Base-by-base conservation (phyloP, 2,888 invertebrate genomes). In the Aquatica leii region DNA sequence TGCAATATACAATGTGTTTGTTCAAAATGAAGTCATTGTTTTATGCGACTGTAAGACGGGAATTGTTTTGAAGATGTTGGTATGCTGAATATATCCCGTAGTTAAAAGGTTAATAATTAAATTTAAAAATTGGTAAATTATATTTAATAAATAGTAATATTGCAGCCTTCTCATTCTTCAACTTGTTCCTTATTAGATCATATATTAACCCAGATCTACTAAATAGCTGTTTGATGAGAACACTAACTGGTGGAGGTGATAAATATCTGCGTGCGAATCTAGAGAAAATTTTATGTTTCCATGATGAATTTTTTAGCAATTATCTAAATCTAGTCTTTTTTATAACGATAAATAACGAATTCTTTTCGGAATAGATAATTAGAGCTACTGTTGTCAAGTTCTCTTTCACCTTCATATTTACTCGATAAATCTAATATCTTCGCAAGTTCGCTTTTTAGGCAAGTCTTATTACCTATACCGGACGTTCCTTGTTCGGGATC, bases 201-300 rank as follows among this genome's bases (percentile, higher is more conserved):
- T n/a, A n/a, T n/a, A n/a, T n/a, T n/a, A n/a, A n/a, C n/a, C n/a
- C n/a, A n/a, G n/a, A n/a, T 24, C 60, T 41, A 63, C 62, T 66
- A 65, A 70, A 70, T 56, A 69, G 31, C 37, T 68, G 69, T 59
- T 69, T 68, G 49, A 69, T 68, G n/a, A 63, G 66, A 67, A 69
- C 70, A 67, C 67, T 71, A 59, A 51, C 62, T 51, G 69, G 69
- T 60, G 66, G 69, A 65, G 67, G 31, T 8, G 68, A 69, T 53
- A 69, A 66, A 59, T 31, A 59, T 54, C 52, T 62, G 20, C 57
- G 46, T 50, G 35, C 66, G 37, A 52, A 41, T 5, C 12, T 8
- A n/a, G 48, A 62, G 37, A 63, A 12, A 5, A 51, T 14, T 17
- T 41, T 35, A 43, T 40, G 64, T 62, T 51, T 31, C 9, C 14